A percentile compares a stretch with the other conserved stretches of the same genome.
Conservation (phyloP, 64 coral and sea anemone genomes). For the Actinia tenebrosa region DNA sequence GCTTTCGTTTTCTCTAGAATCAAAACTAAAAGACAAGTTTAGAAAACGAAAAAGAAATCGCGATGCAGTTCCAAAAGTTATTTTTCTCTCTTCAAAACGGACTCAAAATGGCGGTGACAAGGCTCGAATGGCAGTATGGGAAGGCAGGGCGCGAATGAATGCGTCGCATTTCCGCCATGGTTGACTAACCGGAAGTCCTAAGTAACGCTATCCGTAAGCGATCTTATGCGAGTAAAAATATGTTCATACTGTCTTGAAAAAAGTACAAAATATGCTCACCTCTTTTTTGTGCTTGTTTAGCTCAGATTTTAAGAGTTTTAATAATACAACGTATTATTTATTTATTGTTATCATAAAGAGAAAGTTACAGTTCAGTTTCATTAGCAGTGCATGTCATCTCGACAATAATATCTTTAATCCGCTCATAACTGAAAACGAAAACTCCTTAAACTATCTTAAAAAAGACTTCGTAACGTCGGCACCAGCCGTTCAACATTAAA, state of each 20-base stretch:
- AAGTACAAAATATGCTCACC: neutral
- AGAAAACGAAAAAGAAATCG: conserved; percentile 17
- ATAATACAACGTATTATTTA: too few species aligned
- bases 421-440: neutral
- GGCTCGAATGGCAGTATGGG: conserved; percentile 9
- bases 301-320: neutral
- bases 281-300: too few species aligned
- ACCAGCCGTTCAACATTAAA: too few species aligned
- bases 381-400: neutral
- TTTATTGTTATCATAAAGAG: neutral
- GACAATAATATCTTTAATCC: neutral
- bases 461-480: too few species aligned
- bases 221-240: neutral
- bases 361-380: neutral
- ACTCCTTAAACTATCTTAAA: neutral
- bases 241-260: neutral
- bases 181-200: conserved; percentile 30
- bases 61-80: conserved; percentile 8
- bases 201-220: neutral
- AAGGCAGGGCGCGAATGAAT: conserved; percentile 25
- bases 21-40: conserved; percentile 16
- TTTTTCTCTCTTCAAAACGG: conserved; percentile 8
- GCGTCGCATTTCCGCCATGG: conserved; percentile 28
- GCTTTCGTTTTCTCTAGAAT: neutral
- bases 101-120: conserved; percentile 25